phyloP scores from a whole-genome alignment of 2,888 invertebrate genomes.

The Caenorhabditis sinica region DNA sequence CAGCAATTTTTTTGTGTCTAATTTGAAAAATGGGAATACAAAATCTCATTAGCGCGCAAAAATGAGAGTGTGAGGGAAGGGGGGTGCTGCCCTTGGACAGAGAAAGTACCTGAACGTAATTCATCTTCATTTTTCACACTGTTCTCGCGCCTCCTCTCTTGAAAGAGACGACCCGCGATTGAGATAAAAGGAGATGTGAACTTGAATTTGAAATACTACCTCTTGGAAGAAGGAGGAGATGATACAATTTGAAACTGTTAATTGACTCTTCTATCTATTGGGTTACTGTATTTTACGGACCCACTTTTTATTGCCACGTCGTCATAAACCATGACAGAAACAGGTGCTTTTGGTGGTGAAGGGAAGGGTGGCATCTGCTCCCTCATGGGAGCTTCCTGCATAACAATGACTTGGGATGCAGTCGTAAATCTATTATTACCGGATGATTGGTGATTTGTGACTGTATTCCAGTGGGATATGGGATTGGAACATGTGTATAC shows the following conservation, averaged over 20 bases:
- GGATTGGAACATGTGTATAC: too few species aligned
- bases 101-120: constrained; percentile 47
- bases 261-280: background rate
- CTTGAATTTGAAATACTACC: constrained; percentile 18
- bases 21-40: constrained; percentile 24
- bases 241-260: constrained; percentile 15
- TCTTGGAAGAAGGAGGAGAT: too few species aligned
- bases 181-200: constrained; percentile 12
- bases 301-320: background rate
- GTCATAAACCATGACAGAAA: constrained; percentile 7
- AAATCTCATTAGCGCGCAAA: constrained; percentile 12
- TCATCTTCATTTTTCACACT: constrained; percentile 65
- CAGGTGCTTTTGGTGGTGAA: constrained; percentile 11
- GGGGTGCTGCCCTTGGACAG: constrained; percentile 11
- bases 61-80: constrained; percentile 15
- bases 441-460: constrained; percentile 27
- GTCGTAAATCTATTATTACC: constrained; percentile 36
- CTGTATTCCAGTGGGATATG: too few species aligned
- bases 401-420: background rate
- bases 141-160: constrained; percentile 30
- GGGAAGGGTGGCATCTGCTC: constrained; percentile 18
- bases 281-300: constrained; percentile 3
- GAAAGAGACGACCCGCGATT: constrained; percentile 16
- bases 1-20: constrained; percentile 35
- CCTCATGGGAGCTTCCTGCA: constrained; percentile 9